A percentile compares a stretch with the other conserved stretches of the same genome.
These are phyloP conservation scores for Melanocharis versteri DNA, from an alignment of 2,113 vertebrate genomes.

Conservation along the genomic window DNA sequence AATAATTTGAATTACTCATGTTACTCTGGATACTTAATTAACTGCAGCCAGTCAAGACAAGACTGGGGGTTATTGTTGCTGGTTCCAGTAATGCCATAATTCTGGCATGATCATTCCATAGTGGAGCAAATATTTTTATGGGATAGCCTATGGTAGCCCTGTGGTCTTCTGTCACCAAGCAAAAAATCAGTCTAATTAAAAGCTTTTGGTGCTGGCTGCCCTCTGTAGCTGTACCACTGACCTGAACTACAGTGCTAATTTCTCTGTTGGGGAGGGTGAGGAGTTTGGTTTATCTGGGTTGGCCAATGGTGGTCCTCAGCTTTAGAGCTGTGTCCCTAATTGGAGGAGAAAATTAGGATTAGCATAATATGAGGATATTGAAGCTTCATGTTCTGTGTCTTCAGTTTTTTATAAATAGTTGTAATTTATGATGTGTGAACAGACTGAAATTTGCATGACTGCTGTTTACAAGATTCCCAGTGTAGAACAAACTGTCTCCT, in stretches of 20 bases:
- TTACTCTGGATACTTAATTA: conserved; percentile 37
- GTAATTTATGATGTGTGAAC: neutral
- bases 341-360: neutral
- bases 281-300: neutral
- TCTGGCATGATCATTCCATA: neutral
- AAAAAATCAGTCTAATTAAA: neutral
- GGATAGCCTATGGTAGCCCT: neutral
- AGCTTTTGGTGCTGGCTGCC: neutral
- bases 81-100: neutral
- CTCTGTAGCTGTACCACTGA: neutral
- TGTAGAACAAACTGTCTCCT: neutral
- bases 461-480: neutral
- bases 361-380: neutral
- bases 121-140: neutral
- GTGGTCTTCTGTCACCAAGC: neutral
- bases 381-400: neutral
- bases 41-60: neutral
- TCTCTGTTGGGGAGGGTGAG: neutral
- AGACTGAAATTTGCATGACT: neutral
- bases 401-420: neutral
- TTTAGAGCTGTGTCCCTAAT: neutral
- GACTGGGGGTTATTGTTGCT: neutral
- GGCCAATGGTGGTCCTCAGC: neutral
- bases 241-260: neutral
- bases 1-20: conserved; percentile 18